A percentile compares a stretch with the other conserved stretches of the same genome.
phyloP scores from a whole-genome alignment of 2,797 vertebrate species.

The Oreochromis mossambicus region DNA sequence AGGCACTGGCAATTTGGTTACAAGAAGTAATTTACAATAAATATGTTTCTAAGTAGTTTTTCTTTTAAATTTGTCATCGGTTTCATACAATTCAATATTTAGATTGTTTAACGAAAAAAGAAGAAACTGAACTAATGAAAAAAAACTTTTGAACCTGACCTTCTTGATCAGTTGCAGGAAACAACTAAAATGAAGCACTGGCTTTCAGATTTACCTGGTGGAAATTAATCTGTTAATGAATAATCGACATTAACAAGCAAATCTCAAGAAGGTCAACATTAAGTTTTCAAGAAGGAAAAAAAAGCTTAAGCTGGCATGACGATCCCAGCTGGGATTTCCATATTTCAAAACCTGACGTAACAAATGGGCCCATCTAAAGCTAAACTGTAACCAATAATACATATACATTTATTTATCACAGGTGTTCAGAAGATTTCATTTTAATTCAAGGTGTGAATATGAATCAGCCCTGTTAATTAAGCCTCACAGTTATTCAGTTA shows the following conservation, averaged over 20 bases:
- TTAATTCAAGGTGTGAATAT: accelerated
- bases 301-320: background rate
- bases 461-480: background rate
- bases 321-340: background rate
- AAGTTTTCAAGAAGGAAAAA: background rate
- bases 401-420: background rate
- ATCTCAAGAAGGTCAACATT: background rate
- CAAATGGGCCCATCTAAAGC: background rate
- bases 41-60: background rate
- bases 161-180: background rate
- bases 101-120: background rate
- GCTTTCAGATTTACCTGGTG: background rate
- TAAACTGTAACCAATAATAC: background rate
- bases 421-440: background rate
- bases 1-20: background rate
- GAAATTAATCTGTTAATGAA: background rate
- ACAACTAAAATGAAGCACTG: background rate
- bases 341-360: background rate
- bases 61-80: background rate
- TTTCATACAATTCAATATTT: background rate
- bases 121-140: background rate
- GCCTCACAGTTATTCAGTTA: background rate
- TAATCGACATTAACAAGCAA: accelerated
- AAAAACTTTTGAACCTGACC: background rate
- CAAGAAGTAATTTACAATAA: background rate